Evolutionary conservation across 2,888 invertebrate genomes (phyloP).

Genomic region (Dendrolimus pini): DNA sequence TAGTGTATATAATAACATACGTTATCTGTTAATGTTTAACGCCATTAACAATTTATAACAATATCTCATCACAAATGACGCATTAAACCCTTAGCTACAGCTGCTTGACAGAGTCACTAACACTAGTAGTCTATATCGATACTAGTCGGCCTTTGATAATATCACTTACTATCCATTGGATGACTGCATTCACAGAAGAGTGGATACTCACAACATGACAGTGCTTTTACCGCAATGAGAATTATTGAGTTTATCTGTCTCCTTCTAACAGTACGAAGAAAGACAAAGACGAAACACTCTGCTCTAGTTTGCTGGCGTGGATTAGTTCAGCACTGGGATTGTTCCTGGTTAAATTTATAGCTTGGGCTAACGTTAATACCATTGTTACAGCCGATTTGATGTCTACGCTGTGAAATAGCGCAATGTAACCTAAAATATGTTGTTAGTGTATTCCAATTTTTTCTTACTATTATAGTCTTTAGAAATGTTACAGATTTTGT

Average conservation of each 20-base stretch:
- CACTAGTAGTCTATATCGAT: too few relatives aligned
- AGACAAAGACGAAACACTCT: slow-evolving; percentile 14
- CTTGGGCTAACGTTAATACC: slow-evolving; percentile 15
- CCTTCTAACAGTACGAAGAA: slow-evolving; percentile 10
- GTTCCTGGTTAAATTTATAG: slow-evolving; percentile 18
- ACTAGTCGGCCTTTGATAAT: too few relatives aligned
- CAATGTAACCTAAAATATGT: neutral
- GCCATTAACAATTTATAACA: too few relatives aligned
- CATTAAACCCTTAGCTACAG: too few relatives aligned
- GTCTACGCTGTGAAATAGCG: slow-evolving; percentile 6
- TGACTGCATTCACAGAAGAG: neutral
- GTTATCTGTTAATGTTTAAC: too few relatives aligned
- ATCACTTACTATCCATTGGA: neutral
- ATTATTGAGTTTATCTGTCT: slow-evolving; percentile 5
- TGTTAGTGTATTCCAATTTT: too few relatives aligned
- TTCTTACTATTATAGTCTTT: too few relatives aligned
- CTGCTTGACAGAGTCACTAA: too few relatives aligned
- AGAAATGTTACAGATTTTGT: too few relatives aligned
- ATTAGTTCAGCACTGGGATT: slow-evolving; percentile 15
- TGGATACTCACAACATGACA: neutral
- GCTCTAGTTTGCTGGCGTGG: slow-evolving; percentile 4
- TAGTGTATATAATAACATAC: too few relatives aligned
- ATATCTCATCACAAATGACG: too few relatives aligned
- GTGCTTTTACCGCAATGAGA: neutral
- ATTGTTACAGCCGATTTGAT: slow-evolving; percentile 16